Evolutionary conservation across 2,888 invertebrate species (phyloP), one percentile per base, ranked within the genome.

Genomic region (Microplitis deprimator): DNA sequence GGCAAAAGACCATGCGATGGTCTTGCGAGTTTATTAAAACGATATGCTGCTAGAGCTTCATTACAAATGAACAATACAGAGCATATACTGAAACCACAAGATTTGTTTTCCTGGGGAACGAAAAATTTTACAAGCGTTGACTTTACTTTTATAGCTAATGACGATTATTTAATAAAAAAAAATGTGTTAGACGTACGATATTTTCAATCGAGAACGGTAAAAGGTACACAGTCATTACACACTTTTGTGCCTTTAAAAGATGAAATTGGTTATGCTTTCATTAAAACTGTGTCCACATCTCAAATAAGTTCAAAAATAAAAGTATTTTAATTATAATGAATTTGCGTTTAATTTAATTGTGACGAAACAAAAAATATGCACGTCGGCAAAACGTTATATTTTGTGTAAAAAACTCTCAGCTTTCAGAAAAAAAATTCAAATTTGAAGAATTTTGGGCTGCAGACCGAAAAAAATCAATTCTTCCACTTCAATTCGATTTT

Each of bases 1-100:
- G 73, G 67, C 41, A 73, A 64, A 73, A 38, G 67, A n/a, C 41
- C 73, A 68, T 59, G 59, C n/a, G 59, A 59, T n/a, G 59, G 59
- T 1, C 4, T 59, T 4, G 59, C 59, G 0, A 3, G 59, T 59
- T 3, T 3, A 59, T 1, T 59, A 59, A 59, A 59, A 59, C 59
- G 59, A 8, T 4, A 3, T 59, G 59, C 59, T 59, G 59, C 59
- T 4, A 59, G 4, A 59, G 59, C 59, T 59, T 4, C 59, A 1
- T 4, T 59, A 4, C 2, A 59, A 59, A 59, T 59, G 59, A 4
- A 17, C 8, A 65, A 17, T 17, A 17, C 17, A 17, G 17, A 17
- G 17, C 17, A 17, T 17, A 17, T 17, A 17, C 17, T 17, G 17
- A 17, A 17, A 17, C 17, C 17, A 17, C 17, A 17, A 17, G 17